Conservation (phyloP, 1,140 invertebrate species). For the Ceratosolen solmsi region DNA sequence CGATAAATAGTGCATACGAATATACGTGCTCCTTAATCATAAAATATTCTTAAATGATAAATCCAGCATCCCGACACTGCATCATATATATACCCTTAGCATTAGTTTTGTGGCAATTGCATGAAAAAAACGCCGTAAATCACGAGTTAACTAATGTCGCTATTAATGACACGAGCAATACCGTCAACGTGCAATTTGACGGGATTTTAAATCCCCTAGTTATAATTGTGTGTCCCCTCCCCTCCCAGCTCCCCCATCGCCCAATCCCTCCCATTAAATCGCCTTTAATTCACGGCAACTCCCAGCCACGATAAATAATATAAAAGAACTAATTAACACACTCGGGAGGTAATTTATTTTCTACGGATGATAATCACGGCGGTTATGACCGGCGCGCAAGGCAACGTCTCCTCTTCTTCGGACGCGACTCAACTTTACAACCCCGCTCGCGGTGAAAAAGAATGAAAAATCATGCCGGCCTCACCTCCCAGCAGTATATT, state of each 20-base stretch:
- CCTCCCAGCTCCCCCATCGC: no score
- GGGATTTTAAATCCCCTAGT: conserved; percentile 13
- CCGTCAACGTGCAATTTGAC: neutral
- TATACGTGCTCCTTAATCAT: no score
- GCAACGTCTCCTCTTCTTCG: neutral
- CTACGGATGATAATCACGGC: conserved; percentile 35
- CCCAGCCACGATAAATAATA: conserved; percentile 12
- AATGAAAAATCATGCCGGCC: neutral
- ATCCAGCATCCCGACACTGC: neutral
- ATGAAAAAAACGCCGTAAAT: neutral
- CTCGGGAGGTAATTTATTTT: conserved; percentile 39
- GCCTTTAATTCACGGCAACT: conserved; percentile 32
- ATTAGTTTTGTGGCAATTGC: neutral
- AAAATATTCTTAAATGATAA: no score
- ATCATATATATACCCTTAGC: neutral
- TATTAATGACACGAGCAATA: neutral
- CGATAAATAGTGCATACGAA: no score
- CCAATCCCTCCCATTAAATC: conserved; percentile 36
- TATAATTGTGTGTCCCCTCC: neutral
- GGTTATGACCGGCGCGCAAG: neutral
- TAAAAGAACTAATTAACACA: conserved; percentile 43
- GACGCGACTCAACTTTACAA: conserved; percentile 17
- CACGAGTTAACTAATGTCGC: neutral
- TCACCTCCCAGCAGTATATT: conserved; percentile 27
- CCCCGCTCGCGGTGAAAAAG: neutral